Percentiles rank a stretch among this genome's conserved stretches.
These are phyloP conservation scores for Netelia inedita DNA, from an alignment of 2,888 invertebrate genomes.

Conservation along the genomic window DNA sequence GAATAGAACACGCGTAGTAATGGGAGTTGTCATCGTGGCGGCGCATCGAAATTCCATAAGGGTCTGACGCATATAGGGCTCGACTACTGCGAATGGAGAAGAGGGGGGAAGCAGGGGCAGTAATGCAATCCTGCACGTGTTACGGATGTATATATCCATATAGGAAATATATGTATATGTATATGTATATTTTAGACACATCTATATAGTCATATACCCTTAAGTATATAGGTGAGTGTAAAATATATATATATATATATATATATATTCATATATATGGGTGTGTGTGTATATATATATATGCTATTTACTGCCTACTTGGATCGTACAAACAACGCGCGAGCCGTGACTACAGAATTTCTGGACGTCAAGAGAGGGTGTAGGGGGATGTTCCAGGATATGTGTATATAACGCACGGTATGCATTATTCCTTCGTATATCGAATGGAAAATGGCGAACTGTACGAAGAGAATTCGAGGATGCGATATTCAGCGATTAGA, in stretches of 20 bases:
- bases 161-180: background rate
- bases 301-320: background rate
- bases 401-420: no score
- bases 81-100: background rate
- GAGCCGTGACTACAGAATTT: constrained; percentile 28
- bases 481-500: background rate
- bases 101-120: background rate
- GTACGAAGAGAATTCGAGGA: constrained; percentile 12
- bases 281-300: background rate
- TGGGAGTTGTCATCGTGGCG: background rate
- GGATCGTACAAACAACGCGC: constrained; percentile 14
- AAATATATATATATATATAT: background rate
- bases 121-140: background rate
- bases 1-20: no score
- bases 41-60: constrained; percentile 58
- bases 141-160: background rate
- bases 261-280: no score
- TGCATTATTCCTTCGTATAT: no score
- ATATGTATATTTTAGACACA: no score
- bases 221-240: background rate
- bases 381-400: no score
- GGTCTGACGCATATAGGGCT: constrained; percentile 4
- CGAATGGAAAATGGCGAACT: background rate
- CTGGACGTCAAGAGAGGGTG: background rate
- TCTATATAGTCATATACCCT: no score